Conservation (phyloP, 2,888 invertebrate genomes). For the Meiosimyza platycephala region DNA sequence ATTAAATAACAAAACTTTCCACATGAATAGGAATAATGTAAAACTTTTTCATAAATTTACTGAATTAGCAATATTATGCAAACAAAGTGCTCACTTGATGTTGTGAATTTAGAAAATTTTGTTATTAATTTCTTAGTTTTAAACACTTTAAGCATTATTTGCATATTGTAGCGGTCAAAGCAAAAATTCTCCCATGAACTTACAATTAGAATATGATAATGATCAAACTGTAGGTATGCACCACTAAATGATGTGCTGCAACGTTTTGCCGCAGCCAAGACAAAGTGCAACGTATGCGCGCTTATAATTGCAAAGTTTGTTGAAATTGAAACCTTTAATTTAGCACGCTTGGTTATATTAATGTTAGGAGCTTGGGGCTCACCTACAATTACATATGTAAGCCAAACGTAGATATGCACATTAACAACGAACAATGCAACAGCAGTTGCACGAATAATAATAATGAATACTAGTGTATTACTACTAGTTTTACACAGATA, state of each 20-base stretch:
- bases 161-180: background rate
- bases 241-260: too few species aligned
- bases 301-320: background rate
- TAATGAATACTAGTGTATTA: too few species aligned
- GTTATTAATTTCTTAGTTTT: conserved; percentile 14
- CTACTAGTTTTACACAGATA: too few species aligned
- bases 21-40: too few species aligned
- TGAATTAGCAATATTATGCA: too few species aligned
- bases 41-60: too few species aligned
- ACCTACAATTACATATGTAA: conserved; percentile 18
- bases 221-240: background rate
- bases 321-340: conserved; percentile 20
- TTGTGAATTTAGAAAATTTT: background rate
- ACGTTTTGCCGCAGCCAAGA: too few species aligned
- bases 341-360: background rate
- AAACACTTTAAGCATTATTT: conserved; percentile 9
- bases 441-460: too few species aligned
- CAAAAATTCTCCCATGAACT: background rate
- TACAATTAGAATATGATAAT: background rate
- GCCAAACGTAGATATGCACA: background rate
- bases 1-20: too few species aligned
- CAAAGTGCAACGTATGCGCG: conserved; percentile 6
- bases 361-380: background rate
- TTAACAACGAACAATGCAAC: background rate
- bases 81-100: conserved; percentile 7